Evolutionary conservation across 2,113 vertebrate species (phyloP).

Genomic region (Bolborhynchus lineola): DNA sequence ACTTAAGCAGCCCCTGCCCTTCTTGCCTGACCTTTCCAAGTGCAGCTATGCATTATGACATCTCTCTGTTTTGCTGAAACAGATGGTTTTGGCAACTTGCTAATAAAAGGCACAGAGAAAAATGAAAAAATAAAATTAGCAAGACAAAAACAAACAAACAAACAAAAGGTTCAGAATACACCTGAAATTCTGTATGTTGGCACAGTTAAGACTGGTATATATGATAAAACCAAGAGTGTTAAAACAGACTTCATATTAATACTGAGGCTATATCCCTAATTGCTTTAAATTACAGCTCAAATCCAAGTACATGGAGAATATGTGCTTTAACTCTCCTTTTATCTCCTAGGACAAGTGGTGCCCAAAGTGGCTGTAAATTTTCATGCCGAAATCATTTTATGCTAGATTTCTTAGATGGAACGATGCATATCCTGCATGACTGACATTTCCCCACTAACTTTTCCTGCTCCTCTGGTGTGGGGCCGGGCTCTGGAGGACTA

Average conservation of each 20-base stretch:
- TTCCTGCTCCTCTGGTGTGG: rapidly evolving
- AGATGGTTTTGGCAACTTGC: background rate
- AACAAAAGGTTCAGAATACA: background rate
- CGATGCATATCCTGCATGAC: background rate
- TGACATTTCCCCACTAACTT: background rate
- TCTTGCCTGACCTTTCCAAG: background rate
- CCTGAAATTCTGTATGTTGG: background rate
- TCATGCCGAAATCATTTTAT: background rate
- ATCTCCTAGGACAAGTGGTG: background rate
- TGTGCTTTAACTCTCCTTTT: background rate
- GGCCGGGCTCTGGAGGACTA: background rate
- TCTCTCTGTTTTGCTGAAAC: background rate
- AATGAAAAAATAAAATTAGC: background rate
- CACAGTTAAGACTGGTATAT: background rate
- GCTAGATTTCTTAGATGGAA: background rate
- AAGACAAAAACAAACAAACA: background rate
- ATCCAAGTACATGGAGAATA: background rate
- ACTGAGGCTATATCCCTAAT: background rate
- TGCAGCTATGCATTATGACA: rapidly evolving
- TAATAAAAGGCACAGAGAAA: background rate
- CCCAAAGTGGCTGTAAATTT: background rate
- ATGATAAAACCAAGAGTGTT: background rate
- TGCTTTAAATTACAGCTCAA: background rate
- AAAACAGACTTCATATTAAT: background rate
- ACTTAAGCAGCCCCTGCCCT: background rate